Evolutionary conservation across 2,797 vertebrate species (phyloP), one percentile per base, ranked within the genome.

Genomic region (Pyrocephalus nanus): DNA sequence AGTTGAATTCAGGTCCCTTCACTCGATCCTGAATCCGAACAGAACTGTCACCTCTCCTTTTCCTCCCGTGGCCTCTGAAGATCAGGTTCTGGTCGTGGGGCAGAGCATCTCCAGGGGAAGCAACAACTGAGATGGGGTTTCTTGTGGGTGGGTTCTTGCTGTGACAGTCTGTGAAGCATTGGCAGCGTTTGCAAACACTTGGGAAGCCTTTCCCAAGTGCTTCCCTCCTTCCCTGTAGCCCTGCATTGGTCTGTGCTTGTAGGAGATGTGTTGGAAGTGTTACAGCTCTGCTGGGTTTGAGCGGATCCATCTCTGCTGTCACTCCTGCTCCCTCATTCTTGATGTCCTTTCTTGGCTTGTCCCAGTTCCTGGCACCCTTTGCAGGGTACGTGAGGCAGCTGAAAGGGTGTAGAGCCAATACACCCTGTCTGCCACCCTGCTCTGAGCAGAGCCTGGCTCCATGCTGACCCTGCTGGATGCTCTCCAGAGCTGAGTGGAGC

Each of bases 51-150:
- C 29, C n/a, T 83, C 30, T 66, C 34, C 54, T 22, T 45, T 22
- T 72, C 54, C 47, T 80, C 51, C 32, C 18, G 23, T 4, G 17
- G 34, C 17, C n/a, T 15, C 47, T 53, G 55, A 51, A 64, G 61
- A 12, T 70, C 42, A 1, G 1, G 2, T 12, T 67, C 45, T 57
- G 72, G 11, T 38, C 10, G 1, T 6, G 32, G 72, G 55, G 17
- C 67, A 79, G 64, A 85, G 40, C 62, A 53, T 25, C 51, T 87
- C 62, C 53, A 62, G 75, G 13, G 42, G 81, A 60, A 73, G 53
- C n/a, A 43, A 7, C 27, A 22, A 3, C n/a, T 0, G 0, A 0
- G 7, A 6, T 8, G 11, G 19, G 11, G 0, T 17, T 43, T 62
- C 50, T 26, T 19, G 20, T n/a, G 66, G 43, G 3, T 51, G 42